Evolutionary conservation across 1,140 invertebrate species (phyloP).

Genomic region (Sitodiplosis mosellana): DNA sequence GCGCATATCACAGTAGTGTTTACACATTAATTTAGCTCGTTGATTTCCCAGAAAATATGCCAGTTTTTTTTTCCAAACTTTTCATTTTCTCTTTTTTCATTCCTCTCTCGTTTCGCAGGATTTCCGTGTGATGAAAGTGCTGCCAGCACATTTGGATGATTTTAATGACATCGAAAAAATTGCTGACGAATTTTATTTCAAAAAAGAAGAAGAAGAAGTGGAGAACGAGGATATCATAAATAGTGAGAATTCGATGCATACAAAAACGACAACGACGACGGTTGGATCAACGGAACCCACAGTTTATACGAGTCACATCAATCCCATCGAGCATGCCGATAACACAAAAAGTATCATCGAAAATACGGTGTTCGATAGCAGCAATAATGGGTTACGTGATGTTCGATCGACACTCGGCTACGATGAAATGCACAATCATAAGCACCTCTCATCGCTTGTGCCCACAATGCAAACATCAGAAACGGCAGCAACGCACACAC

Average conservation of each 20-base stretch:
- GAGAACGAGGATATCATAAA: neutral
- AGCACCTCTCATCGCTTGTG: no score
- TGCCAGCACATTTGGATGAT: slow-evolving; percentile 3
- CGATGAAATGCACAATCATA: no score
- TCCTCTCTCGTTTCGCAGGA: slow-evolving; percentile 2
- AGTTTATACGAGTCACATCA: neutral
- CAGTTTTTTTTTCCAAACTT: neutral
- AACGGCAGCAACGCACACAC: no score
- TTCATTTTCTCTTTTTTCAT: neutral
- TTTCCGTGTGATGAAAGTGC: slow-evolving; percentile 5
- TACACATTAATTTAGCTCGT: no score
- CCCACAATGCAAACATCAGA: no score
- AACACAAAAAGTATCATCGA: no score
- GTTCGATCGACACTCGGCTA: no score
- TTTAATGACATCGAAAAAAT: slow-evolving; percentile 3
- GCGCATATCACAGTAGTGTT: no score
- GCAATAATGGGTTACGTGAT: no score
- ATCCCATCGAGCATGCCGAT: neutral
- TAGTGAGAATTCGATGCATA: neutral
- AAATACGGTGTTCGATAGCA: no score
- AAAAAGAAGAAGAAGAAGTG: neutral
- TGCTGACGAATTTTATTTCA: slow-evolving; percentile 3
- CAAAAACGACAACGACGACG: neutral
- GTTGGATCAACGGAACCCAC: neutral
- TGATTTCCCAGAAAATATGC: no score